Evolutionary conservation across 2,797 vertebrate genomes (phyloP).

Genomic region (Anomalospiza imberbis): DNA sequence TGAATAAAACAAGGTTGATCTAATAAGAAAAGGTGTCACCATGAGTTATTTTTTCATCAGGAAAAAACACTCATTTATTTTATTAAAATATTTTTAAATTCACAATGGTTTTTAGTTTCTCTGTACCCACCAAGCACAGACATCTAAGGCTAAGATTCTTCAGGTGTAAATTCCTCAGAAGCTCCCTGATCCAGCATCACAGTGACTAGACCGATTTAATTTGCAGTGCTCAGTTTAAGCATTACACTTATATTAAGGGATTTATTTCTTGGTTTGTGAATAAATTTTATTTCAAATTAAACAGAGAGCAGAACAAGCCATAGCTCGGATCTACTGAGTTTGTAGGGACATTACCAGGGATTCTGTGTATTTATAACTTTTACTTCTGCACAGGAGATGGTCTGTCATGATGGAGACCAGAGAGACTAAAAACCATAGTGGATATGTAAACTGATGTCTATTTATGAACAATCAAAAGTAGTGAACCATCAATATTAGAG

Average conservation of each 20-base stretch:
- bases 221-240: not conserved
- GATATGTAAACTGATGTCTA: accelerated
- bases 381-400: not conserved
- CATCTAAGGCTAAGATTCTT: not conserved
- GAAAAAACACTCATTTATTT: accelerated
- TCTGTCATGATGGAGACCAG: not conserved
- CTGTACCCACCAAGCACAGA: not conserved
- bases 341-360: not conserved
- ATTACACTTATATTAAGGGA: not conserved
- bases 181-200: not conserved
- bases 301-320: not conserved
- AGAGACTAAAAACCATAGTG: not conserved
- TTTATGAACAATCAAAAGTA: not conserved
- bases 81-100: not conserved
- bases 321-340: not conserved
- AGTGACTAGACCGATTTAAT: not conserved
- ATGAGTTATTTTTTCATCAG: not conserved
- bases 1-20: not conserved
- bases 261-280: not conserved
- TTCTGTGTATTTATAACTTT: not conserved
- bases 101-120: not conserved
- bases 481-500: not conserved
- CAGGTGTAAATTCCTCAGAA: not conserved
- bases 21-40: not conserved
- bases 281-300: not conserved